A percentile compares a stretch with the other conserved stretches of the same genome.
These are phyloP conservation scores for Orius insidiosus DNA, from an alignment of 1,140 invertebrate species.

Conservation along the genomic window DNA sequence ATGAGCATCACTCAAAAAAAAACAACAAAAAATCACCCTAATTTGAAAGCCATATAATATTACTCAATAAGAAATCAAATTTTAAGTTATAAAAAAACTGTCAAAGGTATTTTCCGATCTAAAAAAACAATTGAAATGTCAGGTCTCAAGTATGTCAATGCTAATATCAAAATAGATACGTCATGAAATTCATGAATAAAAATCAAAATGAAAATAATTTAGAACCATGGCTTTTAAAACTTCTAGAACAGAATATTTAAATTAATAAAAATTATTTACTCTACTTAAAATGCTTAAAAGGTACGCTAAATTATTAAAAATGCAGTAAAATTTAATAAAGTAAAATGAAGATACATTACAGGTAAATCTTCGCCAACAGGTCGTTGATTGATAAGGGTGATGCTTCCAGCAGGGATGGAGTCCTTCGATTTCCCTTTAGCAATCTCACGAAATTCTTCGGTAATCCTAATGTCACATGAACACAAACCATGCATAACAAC, in stretches of 20 bases:
- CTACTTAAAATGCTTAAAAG: no score
- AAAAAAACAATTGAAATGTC: no score
- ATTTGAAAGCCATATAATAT: no score
- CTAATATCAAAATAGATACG: no score
- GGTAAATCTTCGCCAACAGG: slow-evolving; percentile 86
- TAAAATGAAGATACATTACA: slow-evolving; percentile 42
- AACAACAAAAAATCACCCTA: no score
- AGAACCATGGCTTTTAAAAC: slow-evolving; percentile 2
- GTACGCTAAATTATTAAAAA: background rate
- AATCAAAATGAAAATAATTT: slow-evolving; percentile 6
- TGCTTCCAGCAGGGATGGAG: slow-evolving; percentile 71
- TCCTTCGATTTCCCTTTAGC: slow-evolving; percentile 85
- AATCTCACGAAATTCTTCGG: slow-evolving; percentile 90
- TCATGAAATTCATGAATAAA: no score
- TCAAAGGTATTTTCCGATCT: no score
- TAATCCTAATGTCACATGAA: slow-evolving; percentile 57
- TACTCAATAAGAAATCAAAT: no score
- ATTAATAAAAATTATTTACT: background rate
- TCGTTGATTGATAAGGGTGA: slow-evolving; percentile 91
- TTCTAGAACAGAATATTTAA: background rate
- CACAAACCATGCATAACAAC: slow-evolving; percentile 24
- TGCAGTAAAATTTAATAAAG: slow-evolving; percentile 20
- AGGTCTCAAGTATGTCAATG: no score
- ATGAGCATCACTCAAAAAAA: no score
- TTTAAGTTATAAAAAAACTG: no score